phyloP scores from a whole-genome alignment of 2,888 invertebrate species.

The Harpalus rubripes region DNA sequence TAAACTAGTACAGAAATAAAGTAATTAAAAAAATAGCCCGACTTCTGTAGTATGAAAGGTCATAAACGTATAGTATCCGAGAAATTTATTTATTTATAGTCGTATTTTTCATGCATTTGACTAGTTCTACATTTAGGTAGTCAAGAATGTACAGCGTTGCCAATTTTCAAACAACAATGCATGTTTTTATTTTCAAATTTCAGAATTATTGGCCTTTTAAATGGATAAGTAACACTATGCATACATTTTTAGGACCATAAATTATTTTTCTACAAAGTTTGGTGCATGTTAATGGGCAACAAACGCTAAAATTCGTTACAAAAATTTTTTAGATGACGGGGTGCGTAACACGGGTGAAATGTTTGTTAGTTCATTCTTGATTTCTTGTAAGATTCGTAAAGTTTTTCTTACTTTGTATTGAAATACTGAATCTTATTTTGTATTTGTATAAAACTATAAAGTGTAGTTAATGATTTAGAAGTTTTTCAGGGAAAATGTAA shows the following conservation, averaged over 20 bases:
- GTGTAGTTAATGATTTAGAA: not conserved
- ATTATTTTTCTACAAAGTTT: constrained; percentile 30
- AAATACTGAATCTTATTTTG: not conserved
- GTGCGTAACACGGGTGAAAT: constrained; percentile 74
- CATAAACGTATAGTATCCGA: constrained; percentile 63
- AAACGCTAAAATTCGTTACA: constrained; percentile 10
- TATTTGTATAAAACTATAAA: not conserved
- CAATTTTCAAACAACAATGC: constrained; percentile 71
- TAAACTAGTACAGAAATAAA: constrained; percentile 57
- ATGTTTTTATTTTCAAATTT: constrained; percentile 58
- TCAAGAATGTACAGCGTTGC: constrained; percentile 75
- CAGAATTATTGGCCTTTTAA: constrained; percentile 13
- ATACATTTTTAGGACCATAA: constrained; percentile 23
- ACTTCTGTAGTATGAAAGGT: constrained; percentile 60
- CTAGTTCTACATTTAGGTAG: constrained; percentile 69
- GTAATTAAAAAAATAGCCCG: constrained; percentile 53
- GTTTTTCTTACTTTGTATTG: not conserved
- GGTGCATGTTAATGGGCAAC: constrained; percentile 14
- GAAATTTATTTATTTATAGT: constrained; percentile 68
- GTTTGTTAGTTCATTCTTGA: constrained; percentile 69
- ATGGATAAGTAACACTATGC: constrained; percentile 16
- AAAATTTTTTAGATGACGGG: constrained; percentile 68
- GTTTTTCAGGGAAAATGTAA: not conserved
- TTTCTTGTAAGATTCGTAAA: constrained; percentile 38
- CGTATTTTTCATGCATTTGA: constrained; percentile 71